These are phyloP conservation scores for Oncopodura yosiiana DNA, from an alignment of 1,140 invertebrate genomes.

Conservation along the genomic window DNA sequence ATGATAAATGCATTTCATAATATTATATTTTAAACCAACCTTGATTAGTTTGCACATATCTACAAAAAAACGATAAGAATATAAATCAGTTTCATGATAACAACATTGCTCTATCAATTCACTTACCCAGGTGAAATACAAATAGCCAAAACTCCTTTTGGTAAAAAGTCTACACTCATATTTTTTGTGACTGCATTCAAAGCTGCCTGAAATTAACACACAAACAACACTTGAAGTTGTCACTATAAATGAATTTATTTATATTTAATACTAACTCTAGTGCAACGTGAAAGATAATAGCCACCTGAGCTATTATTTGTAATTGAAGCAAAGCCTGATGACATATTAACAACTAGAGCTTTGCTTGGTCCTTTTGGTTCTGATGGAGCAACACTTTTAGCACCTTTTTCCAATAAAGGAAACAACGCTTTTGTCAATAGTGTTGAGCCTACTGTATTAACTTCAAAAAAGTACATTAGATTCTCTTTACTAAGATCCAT, in stretches of 20 bases:
- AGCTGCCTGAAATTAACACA: too few relatives aligned
- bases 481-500: constrained; percentile 8
- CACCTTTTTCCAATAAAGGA: constrained; percentile 16
- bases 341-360: constrained; percentile 19
- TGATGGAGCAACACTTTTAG: neutral
- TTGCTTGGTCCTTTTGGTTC: constrained; percentile 5
- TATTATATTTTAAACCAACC: too few relatives aligned
- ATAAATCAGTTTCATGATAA: too few relatives aligned
- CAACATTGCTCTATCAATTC: too few relatives aligned
- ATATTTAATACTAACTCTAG: constrained; percentile 6
- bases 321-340: constrained; percentile 16
- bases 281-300: constrained; percentile 15
- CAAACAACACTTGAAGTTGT: too few relatives aligned
- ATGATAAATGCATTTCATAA: too few relatives aligned
- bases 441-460: constrained; percentile 15
- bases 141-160: constrained; percentile 4
- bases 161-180: constrained; percentile 4
- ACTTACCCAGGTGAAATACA: neutral
- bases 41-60: too few relatives aligned
- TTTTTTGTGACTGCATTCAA: constrained; percentile 10
- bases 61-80: too few relatives aligned
- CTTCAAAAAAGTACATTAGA: constrained; percentile 17
- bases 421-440: constrained; percentile 18
- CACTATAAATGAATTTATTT: neutral
- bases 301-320: constrained; percentile 17